Evolutionary conservation across 2,113 vertebrate genomes (phyloP), one percentile per base, ranked within the genome.

Genomic region (Marmota flaviventris): DNA sequence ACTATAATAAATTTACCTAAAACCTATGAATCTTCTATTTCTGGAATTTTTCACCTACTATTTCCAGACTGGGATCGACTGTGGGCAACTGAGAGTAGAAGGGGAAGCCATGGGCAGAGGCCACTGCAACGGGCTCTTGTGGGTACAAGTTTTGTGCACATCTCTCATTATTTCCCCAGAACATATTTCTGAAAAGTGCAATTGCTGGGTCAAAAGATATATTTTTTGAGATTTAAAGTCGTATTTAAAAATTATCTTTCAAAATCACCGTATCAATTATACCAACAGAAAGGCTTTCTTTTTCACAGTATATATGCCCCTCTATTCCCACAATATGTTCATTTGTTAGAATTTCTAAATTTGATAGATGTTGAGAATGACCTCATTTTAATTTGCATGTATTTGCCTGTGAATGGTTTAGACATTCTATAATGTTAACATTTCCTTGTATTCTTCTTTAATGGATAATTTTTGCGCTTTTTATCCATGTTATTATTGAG

Each of bases 171-270:
- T 1, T 77, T 95, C 76, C 73, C 48, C 32, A 56, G 72, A 78
- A 39, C 32, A 27, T 61, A 79, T 87, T 93, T 95, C 96, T 97
- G 70, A 91, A 51, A 89, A 83, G 14, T 51, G 34, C 20, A 86
- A 63, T 48, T 70, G 34, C 61, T 90, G 20, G 29, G 70, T 82
- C 69, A 75, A 83, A 83, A 48, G 12, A 32, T 56, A 72, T 77
- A 91, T 48, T 90, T 85, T 90, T 72, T 53, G 83, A 95, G 61
- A 87, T 58, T 78, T 83, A 69, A 70, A 53, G 51, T 32, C 61
- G 42, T 42, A 75, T 75, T 70, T 82, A 56, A 76, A 93, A 93
- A 82, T 10, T 65, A 20, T 75, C 86, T 69, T 91, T 53, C 51
- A 51, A 27, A 73, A 78, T 58, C 87, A 87, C 29, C 16, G 3